Evolutionary conservation across 2,888 invertebrate genomes (phyloP).

Genomic region (Nasonovia ribisnigri): DNA sequence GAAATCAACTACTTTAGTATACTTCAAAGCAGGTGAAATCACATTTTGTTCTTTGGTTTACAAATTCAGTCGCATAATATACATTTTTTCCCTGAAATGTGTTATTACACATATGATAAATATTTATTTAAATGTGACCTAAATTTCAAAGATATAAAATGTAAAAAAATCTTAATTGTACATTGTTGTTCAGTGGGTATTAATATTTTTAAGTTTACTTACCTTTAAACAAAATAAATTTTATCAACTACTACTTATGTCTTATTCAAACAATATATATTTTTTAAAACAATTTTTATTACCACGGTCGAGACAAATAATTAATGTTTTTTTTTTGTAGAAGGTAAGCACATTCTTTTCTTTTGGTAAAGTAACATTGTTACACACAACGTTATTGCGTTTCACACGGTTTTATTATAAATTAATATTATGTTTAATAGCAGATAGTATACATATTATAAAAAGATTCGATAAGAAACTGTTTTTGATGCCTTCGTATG

Average conservation of each 20-base stretch:
- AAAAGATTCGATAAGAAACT: slow-evolving; percentile 4
- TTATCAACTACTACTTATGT: background rate
- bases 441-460: background rate
- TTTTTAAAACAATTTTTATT: background rate
- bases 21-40: slow-evolving; percentile 41
- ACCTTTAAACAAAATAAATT: background rate
- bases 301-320: background rate
- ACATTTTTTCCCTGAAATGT: background rate
- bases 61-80: background rate
- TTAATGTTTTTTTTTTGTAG: background rate
- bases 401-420: background rate
- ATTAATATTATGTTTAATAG: slow-evolving; percentile 12
- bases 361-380: background rate
- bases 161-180: background rate
- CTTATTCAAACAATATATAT: background rate
- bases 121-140: slow-evolving; percentile 9
- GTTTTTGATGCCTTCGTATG: background rate
- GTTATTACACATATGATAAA: background rate
- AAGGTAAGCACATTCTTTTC: background rate
- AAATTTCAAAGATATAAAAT: background rate
- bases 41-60: slow-evolving; percentile 10
- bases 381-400: background rate
- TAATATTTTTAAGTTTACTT: background rate
- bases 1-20: slow-evolving; percentile 1
- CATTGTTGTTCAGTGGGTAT: background rate